These are phyloP conservation scores for Agonopterix subpropinquella DNA, from an alignment of 2,888 invertebrate genomes.

Conservation along the genomic window DNA sequence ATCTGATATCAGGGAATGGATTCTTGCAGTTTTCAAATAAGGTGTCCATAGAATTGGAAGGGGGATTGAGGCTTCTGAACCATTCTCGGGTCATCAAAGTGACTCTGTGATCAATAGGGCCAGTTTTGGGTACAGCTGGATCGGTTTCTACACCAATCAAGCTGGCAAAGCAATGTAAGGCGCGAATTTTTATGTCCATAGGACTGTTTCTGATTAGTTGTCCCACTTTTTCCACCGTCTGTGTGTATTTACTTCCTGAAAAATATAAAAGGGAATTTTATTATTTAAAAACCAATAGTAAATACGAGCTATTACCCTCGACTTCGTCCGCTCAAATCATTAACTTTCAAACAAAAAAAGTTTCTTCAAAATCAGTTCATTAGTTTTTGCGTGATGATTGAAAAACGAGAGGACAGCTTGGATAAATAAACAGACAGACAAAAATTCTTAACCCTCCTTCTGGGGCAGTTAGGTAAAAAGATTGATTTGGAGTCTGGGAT, in stretches of 20 bases:
- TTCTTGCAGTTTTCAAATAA: constrained; percentile 80
- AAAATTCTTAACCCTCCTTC: too few species aligned
- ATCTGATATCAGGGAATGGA: constrained; percentile 87
- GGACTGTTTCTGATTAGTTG: constrained; percentile 76
- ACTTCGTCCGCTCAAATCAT: too few species aligned
- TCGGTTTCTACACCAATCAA: constrained; percentile 70
- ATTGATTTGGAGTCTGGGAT: too few species aligned
- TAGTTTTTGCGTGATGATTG: too few species aligned
- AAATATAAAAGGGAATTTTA: constrained; percentile 6
- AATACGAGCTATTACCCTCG: too few species aligned
- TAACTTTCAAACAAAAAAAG: too few species aligned
- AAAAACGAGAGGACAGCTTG: too few species aligned
- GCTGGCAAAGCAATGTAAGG: constrained; percentile 78
- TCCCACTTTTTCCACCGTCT: constrained; percentile 76
- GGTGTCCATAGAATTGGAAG: constrained; percentile 73
- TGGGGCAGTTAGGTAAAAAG: too few species aligned
- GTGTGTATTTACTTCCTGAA: constrained; percentile 54
- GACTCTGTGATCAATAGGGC: constrained; percentile 57
- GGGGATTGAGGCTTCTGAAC: constrained; percentile 56
- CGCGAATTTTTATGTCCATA: constrained; percentile 80
- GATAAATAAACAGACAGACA: too few species aligned
- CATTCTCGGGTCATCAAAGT: constrained; percentile 69
- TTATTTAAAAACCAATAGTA: neutral
- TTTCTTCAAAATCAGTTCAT: too few species aligned
- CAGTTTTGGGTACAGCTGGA: constrained; percentile 46